Conservation (phyloP, 2,888 invertebrate genomes). For the Disparrhopalites patrizii region DNA sequence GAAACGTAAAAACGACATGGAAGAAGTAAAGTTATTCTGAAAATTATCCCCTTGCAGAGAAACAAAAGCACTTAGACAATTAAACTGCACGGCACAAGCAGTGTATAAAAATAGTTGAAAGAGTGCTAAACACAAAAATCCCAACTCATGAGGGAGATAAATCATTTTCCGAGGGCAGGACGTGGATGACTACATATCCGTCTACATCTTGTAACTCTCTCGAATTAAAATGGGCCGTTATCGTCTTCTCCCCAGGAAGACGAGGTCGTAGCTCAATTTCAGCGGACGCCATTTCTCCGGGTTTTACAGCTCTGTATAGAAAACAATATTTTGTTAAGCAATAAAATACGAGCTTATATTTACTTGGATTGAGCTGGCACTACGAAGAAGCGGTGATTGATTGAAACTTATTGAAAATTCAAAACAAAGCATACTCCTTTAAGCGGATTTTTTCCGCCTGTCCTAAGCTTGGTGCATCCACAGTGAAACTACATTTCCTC, state of each 20-base stretch:
- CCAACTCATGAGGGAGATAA: too few species aligned
- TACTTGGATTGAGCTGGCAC: too few species aligned
- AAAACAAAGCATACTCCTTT: constrained; percentile 53
- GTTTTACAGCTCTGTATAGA: constrained; percentile 58
- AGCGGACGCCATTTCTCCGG: constrained; percentile 65
- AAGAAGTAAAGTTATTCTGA: too few species aligned
- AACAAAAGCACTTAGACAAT: too few species aligned
- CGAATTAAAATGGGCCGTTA: constrained; percentile 81
- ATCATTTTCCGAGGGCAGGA: constrained; percentile 31
- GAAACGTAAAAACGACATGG: too few species aligned
- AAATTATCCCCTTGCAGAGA: too few species aligned
- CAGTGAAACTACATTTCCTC: constrained; percentile 70
- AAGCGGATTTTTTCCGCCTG: constrained; percentile 68
- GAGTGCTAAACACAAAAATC: neutral
- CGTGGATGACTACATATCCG: constrained; percentile 58
- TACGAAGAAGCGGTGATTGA: neutral
- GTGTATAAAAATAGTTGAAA: neutral
- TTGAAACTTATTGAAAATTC: neutral
- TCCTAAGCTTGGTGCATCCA: constrained; percentile 77
- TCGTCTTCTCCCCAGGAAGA: constrained; percentile 72
- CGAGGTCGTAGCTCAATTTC: constrained; percentile 73
- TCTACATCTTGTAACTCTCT: constrained; percentile 86
- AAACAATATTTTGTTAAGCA: neutral
- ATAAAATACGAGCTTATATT: too few species aligned
- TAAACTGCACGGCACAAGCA: neutral